Evolutionary conservation across 1,140 invertebrate species (phyloP).

Genomic region (Pemphigus obesinymphae): DNA sequence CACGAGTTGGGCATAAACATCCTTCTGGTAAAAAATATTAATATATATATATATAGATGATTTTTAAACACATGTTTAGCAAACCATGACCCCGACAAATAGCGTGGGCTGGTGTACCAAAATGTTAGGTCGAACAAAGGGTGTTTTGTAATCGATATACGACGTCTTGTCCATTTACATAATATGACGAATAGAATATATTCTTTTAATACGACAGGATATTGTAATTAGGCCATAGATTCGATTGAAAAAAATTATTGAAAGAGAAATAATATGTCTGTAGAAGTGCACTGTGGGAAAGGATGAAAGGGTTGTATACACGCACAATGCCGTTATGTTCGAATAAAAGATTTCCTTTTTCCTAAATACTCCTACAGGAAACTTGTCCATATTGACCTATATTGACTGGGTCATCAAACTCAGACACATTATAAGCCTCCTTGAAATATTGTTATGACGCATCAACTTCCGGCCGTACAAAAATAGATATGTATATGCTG

Average conservation of each 20-base stretch:
- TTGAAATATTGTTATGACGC: neutral
- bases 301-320: conserved; percentile 1
- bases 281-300: conserved; percentile 16
- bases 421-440: neutral
- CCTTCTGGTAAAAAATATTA: neutral
- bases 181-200: neutral
- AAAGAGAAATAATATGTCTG: neutral
- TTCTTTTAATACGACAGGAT: conserved; percentile 17
- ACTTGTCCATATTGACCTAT: neutral
- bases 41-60: conserved; percentile 5
- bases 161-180: neutral
- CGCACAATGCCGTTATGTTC: conserved; percentile 27
- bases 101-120: neutral
- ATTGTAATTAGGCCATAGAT: conserved; percentile 33
- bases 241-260: conserved; percentile 34
- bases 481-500: neutral
- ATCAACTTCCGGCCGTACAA: neutral
- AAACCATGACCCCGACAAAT: conserved; percentile 35
- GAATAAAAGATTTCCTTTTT: conserved; percentile 27
- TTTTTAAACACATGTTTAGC: conserved; percentile 37
- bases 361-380: neutral
- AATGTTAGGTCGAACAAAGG: conserved; percentile 1
- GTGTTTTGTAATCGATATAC: conserved; percentile 28
- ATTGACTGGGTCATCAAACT: conserved; percentile 18
- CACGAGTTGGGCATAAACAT: conserved; percentile 26